phyloP scores from a whole-genome alignment of 2,797 vertebrate species.

The Staurois parvus region DNA sequence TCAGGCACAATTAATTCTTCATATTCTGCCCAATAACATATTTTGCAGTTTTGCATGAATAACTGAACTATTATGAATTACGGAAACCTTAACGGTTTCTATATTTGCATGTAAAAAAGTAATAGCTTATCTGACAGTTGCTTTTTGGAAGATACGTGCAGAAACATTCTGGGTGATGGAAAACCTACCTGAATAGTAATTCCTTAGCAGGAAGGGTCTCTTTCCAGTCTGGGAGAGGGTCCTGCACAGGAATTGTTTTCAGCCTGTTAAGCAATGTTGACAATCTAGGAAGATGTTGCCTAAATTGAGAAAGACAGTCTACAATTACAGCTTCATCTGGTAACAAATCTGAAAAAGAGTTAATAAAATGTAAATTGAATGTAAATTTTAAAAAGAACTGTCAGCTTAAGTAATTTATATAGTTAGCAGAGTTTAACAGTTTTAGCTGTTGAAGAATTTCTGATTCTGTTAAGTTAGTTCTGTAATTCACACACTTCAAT shows the following conservation, averaged over 20 bases:
- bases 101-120: not conserved
- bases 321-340: conserved; percentile 78
- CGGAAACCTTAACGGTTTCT: no score
- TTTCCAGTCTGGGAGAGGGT: conserved; percentile 78
- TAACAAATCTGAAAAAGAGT: conserved; percentile 74
- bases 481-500: no score
- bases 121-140: not conserved
- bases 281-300: conserved; percentile 76
- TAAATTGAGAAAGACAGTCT: conserved; percentile 73
- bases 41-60: no score
- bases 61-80: no score
- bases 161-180: not conserved
- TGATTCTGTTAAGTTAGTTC: no score
- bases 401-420: no score
- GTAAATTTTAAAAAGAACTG: not conserved
- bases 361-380: not conserved
- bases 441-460: no score
- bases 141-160: not conserved
- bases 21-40: no score
- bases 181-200: conserved; percentile 79
- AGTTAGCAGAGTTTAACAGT: no score
- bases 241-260: conserved; percentile 75
- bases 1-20: no score
- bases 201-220: conserved; percentile 72
- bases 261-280: conserved; percentile 76